Evolutionary conservation across 2,113 vertebrate genomes (phyloP).

Genomic region (Nesospiza acunhae): DNA sequence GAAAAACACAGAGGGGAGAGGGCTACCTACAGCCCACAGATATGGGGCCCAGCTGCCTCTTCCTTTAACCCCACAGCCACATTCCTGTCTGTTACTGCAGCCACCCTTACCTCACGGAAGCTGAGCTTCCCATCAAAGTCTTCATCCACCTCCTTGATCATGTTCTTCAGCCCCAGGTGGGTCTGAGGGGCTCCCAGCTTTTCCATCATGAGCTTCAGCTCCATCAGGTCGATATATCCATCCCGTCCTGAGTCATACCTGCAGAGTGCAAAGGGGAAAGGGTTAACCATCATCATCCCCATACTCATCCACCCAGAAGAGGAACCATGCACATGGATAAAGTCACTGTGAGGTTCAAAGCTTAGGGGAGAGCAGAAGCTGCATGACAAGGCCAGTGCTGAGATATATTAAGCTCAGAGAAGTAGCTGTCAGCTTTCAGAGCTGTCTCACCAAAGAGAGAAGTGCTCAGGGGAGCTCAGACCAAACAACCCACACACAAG

Average conservation of each 20-base stretch:
- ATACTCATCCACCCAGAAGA: neutral
- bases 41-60: neutral
- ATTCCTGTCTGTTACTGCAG: neutral
- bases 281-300: neutral
- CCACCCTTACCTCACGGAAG: slow-evolving; percentile 74
- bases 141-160: slow-evolving; percentile 83
- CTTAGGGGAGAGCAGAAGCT: neutral
- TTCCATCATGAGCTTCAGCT: slow-evolving; percentile 83
- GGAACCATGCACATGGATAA: neutral
- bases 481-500: neutral
- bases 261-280: neutral
- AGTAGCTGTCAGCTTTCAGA: neutral
- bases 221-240: slow-evolving; percentile 80
- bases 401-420: slow-evolving; percentile 27
- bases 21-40: neutral
- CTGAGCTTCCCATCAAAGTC: slow-evolving; percentile 80
- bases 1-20: neutral
- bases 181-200: slow-evolving; percentile 81
- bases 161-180: slow-evolving; percentile 79
- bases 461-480: neutral
- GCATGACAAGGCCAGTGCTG: neutral
- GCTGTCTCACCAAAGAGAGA: neutral
- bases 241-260: slow-evolving; percentile 78
- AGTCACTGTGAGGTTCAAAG: neutral
- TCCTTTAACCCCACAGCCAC: neutral